Base-by-base conservation (phyloP, 2,113 vertebrate genomes). In the Hippocampus mohnikei region DNA sequence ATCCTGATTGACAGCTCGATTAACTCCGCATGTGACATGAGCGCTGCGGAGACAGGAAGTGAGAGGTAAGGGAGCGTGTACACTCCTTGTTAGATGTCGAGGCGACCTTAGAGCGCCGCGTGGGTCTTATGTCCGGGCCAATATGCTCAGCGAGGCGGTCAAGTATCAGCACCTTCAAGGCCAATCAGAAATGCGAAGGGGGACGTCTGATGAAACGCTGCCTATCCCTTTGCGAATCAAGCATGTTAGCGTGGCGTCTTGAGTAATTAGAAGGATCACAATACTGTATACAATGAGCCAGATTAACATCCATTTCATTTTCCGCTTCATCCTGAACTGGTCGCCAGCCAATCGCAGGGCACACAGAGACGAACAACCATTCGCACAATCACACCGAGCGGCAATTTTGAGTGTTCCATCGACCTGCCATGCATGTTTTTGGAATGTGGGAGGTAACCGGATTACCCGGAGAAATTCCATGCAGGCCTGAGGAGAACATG, bases 1-100 rank as follows among this genome's bases (percentile, higher is more conserved):
- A 90, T 91, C 88, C 81, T 88, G 89, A 92, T 88, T 91, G 91
- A 91, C 90, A 89, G 77, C 84, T 86, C 84, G 86, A 88, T 91
- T 91, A 90, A 33, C 83, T 85, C 81, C 83, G 76, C 44, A 55
- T 78, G 83, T 89, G 85, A 85, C 85, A 88, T 88, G 85, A 87
- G 77, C 77, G 87, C 81, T 70, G 2, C 70, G 77, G 69, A 68
- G 77, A 60, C 73, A 71, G 77, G 64, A 67, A 68, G 67, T 55
- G 46, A 18, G 71, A 56, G 64, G 56, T 1, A 59, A 66, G 62
- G 27, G 46, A 62, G 67, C 18, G 18, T 23, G 46, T 41, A 12
- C 42, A 4, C 42, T 42, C 61, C 5, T 11, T 41, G 10, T 42
- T 42, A 40, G 37, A n/a, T 5, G 41, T 44, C 23, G 23, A 27